phyloP scores from a whole-genome alignment of 1,140 invertebrate species.

The Caenorhabditis latens region DNA sequence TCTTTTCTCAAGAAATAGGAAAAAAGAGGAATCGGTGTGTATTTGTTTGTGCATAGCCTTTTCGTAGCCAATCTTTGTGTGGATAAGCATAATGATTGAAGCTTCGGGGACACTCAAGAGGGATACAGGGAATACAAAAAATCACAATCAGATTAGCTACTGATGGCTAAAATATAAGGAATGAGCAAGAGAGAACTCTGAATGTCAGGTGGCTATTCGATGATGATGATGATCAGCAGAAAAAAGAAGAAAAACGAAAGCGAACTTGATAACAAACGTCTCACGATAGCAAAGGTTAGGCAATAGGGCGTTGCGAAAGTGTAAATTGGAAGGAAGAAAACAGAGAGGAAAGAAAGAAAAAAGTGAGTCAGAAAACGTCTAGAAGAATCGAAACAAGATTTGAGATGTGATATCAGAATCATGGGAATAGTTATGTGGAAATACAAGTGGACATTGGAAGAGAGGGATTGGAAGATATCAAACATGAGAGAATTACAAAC shows the following conservation, averaged over 20 bases:
- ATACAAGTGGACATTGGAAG: no score
- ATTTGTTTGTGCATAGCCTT: slow-evolving; percentile 10
- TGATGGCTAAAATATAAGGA: no score
- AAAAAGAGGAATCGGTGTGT: slow-evolving; percentile 12
- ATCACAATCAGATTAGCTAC: no score
- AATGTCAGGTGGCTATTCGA: neutral
- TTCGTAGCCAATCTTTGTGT: slow-evolving; percentile 23
- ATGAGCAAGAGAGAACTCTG: neutral
- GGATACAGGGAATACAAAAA: neutral
- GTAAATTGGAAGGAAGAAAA: neutral
- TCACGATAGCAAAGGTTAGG: neutral
- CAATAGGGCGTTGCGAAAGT: neutral
- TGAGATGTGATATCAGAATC: no score
- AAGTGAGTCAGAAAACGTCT: neutral
- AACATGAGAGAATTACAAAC: no score
- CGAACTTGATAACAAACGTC: slow-evolving; percentile 12
- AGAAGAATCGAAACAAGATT: neutral
- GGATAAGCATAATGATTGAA: slow-evolving; percentile 25
- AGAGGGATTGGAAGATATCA: no score
- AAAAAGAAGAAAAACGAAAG: neutral
- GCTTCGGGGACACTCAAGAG: neutral
- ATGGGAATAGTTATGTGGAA: no score
- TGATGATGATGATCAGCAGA: neutral
- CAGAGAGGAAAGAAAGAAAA: neutral
- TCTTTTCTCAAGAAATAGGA: neutral